Evolutionary conservation across 2,113 vertebrate species (phyloP), one percentile per base, ranked within the genome.

Genomic region (Chamaetylas fuelleborni): DNA sequence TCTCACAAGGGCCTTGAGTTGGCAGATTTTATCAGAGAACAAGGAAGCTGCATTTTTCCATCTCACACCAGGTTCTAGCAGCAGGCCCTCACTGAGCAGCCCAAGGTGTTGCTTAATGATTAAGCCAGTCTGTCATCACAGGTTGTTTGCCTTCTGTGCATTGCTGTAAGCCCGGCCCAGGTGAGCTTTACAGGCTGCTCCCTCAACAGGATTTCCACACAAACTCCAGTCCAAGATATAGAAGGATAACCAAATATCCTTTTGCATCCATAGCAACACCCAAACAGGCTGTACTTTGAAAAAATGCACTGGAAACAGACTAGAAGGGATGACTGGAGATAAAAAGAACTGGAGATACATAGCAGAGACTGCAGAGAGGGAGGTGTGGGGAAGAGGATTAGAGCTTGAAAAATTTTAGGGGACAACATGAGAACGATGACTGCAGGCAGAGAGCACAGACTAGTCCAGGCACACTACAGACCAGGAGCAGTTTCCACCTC

Each of bases 241-340:
- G 69, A 80, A 48, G 73, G 45, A 90, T 16, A 87, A 80, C 60
- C 40, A 81, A 86, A 74, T 60, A 88, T 34, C 50, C 67, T 64
- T 40, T 31, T 36, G 76, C 81, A 76, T 78, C 95, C 88, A 85
- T 58, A 64, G 91, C 65, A 96, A 95, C 85, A 50, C 24, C 51
- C 78, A 74, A 90, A 92, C 45, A 81, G 81, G 57, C 79, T 92
- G 82, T n/a, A 33, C 67, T 57, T 79, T 36, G 43, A 91, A 72
- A 14, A 91, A 91, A 72, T 9, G 45, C 51, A 57, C 74, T 86
- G 58, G 36, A 66, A 92, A 88, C 48, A 80, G 42, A 53, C 34
- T 24, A 60, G 48, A 81, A 71, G 40, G 60, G 43, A 92, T 34
- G 53, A 4, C 23, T 42, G 62, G 42, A 36, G 56, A 86, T 36